These are phyloP conservation scores for Saccostrea glomerata DNA, from an alignment of 1,140 invertebrate species.

Conservation along the genomic window DNA sequence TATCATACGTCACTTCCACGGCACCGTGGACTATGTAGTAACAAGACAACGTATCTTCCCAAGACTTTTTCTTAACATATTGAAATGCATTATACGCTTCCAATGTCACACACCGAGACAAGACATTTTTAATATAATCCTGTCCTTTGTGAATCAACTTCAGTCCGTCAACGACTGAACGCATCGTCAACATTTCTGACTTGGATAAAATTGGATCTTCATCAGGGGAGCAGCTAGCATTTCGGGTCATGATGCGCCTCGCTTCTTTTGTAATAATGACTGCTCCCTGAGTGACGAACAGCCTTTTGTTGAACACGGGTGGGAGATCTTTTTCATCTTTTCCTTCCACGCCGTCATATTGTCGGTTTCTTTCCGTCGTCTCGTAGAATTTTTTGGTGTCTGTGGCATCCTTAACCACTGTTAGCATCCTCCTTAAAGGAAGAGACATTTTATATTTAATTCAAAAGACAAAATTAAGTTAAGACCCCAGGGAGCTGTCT, in stretches of 20 bases:
- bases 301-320: constrained; percentile 72
- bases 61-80: constrained; percentile 65
- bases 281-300: constrained; percentile 67
- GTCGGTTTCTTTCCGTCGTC: constrained; percentile 55
- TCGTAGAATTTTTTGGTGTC: constrained; percentile 66
- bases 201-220: constrained; percentile 59
- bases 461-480: background rate
- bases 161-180: constrained; percentile 70
- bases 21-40: constrained; percentile 71
- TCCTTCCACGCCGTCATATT: constrained; percentile 56
- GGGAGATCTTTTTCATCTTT: constrained; percentile 62
- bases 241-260: constrained; percentile 64
- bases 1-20: constrained; percentile 73
- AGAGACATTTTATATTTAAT: background rate
- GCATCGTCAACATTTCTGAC: constrained; percentile 64
- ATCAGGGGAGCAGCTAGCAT: constrained; percentile 53
- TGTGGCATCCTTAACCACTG: constrained; percentile 59
- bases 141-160: constrained; percentile 71
- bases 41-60: constrained; percentile 67
- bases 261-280: constrained; percentile 68
- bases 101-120: constrained; percentile 66
- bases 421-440: constrained; percentile 62
- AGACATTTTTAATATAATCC: constrained; percentile 71
- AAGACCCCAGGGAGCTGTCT: background rate
- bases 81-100: constrained; percentile 67